A percentile compares a stretch with the other conserved stretches of the same genome.
phyloP scores from a whole-genome alignment of 2,797 vertebrate species.

The Brachyalestes nurse region DNA sequence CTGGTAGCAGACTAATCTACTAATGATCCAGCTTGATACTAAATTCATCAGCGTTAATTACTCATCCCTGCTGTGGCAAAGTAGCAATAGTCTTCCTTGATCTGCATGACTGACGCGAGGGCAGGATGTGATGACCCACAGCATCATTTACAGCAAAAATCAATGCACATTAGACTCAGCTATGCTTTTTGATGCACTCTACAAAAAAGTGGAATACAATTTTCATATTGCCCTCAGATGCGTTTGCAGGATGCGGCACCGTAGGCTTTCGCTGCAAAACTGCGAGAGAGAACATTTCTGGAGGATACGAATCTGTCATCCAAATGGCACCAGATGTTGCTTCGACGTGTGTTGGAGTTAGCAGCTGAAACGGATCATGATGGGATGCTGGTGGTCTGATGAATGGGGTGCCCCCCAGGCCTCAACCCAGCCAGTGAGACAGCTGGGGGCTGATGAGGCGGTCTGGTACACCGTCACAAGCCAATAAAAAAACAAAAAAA shows the following conservation, averaged over 20 bases:
- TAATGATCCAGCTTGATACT: too few relatives aligned
- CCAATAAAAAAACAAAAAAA: too few relatives aligned
- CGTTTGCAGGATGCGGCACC: not conserved
- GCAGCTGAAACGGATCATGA: not conserved
- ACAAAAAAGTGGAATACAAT: not conserved
- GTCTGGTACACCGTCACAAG: not conserved
- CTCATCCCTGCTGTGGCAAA: not conserved
- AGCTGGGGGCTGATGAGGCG: slow-evolving; percentile 9
- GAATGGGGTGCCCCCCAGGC: slow-evolving; percentile 16
- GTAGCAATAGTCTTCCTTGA: not conserved
- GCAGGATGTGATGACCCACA: too few relatives aligned
- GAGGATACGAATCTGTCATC: slow-evolving; percentile 21
- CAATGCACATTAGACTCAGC: not conserved
- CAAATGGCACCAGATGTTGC: slow-evolving; percentile 24
- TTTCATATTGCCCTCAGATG: not conserved
- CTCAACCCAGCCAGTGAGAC: slow-evolving; percentile 1
- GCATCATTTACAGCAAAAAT: not conserved
- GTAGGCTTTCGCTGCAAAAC: not conserved
- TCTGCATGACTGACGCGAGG: not conserved
- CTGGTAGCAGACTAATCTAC: too few relatives aligned
- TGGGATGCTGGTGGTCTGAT: slow-evolving; percentile 18
- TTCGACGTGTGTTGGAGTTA: slow-evolving; percentile 10
- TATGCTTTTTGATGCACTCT: not conserved
- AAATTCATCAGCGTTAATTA: not conserved
- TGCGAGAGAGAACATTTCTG: not conserved